phyloP scores from a whole-genome alignment of 2,888 invertebrate species.

The Atrina japonica region DNA sequence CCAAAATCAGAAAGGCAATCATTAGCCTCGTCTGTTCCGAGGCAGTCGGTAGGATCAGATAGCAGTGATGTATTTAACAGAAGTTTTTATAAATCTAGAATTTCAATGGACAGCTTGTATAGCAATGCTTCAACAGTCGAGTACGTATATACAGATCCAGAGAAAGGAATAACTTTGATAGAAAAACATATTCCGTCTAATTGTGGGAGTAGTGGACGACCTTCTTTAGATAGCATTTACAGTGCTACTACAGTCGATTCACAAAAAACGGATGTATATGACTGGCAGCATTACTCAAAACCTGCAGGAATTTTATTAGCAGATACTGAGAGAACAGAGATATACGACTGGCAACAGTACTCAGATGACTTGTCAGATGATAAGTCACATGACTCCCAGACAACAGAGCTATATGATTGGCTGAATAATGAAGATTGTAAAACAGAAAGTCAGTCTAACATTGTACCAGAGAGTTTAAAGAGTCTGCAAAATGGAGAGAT shows the following conservation, averaged over 20 bases:
- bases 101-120: constrained; percentile 46
- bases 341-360: no score
- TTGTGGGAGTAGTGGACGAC: constrained; percentile 59
- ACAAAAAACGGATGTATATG: constrained; percentile 64
- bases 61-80: no score
- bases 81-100: not conserved
- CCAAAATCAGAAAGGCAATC: not conserved
- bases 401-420: constrained; percentile 27
- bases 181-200: constrained; percentile 71
- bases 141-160: constrained; percentile 68
- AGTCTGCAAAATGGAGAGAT: constrained; percentile 58
- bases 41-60: no score
- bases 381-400: constrained; percentile 25
- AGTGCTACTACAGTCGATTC: constrained; percentile 55
- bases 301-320: no score
- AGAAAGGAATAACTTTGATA: constrained; percentile 66
- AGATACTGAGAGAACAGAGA: constrained; percentile 21
- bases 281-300: constrained; percentile 53
- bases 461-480: constrained; percentile 37
- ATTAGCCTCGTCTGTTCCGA: no score
- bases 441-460: not conserved
- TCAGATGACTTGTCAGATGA: constrained; percentile 32
- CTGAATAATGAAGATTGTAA: constrained; percentile 14
- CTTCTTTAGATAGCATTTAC: constrained; percentile 63
- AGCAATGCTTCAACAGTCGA: constrained; percentile 66